Conservation (phyloP, 2,113 vertebrate genomes). For the Myotis brandtii region DNA sequence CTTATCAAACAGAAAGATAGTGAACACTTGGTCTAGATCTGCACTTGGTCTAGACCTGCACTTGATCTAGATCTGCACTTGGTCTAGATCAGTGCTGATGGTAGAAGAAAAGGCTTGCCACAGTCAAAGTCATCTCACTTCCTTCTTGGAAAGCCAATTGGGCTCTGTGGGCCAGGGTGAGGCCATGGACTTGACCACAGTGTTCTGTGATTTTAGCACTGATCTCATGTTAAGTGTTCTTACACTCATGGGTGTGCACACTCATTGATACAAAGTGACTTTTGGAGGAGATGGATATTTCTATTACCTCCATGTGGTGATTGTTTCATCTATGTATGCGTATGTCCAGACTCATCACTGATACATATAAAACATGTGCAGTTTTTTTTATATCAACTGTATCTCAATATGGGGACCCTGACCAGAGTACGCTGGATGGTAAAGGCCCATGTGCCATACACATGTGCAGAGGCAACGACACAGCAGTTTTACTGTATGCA, state of each 20-base stretch:
- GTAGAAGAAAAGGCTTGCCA: not conserved
- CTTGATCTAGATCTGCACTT: not conserved
- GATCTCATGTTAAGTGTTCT: not conserved
- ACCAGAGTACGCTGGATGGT: too few relatives aligned
- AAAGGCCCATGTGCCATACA: too few relatives aligned
- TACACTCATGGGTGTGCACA: not conserved
- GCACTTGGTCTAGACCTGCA: not conserved
- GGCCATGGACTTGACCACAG: rapidly evolving
- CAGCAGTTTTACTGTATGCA: too few relatives aligned
- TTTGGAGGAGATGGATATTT: not conserved
- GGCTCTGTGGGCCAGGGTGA: not conserved
- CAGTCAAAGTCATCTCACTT: too few relatives aligned
- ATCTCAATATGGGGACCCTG: not conserved
- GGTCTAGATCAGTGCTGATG: not conserved
- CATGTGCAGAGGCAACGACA: too few relatives aligned
- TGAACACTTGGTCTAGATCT: not conserved
- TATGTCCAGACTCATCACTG: not conserved
- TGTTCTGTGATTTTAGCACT: not conserved
- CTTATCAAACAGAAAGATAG: not conserved
- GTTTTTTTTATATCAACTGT: not conserved
- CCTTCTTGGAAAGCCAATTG: not conserved
- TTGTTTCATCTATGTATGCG: not conserved
- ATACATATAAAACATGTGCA: not conserved
- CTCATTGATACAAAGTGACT: not conserved
- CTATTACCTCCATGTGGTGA: not conserved